Conservation (phyloP, 1,140 invertebrate genomes). For the Caenorhabditis inopinata region DNA sequence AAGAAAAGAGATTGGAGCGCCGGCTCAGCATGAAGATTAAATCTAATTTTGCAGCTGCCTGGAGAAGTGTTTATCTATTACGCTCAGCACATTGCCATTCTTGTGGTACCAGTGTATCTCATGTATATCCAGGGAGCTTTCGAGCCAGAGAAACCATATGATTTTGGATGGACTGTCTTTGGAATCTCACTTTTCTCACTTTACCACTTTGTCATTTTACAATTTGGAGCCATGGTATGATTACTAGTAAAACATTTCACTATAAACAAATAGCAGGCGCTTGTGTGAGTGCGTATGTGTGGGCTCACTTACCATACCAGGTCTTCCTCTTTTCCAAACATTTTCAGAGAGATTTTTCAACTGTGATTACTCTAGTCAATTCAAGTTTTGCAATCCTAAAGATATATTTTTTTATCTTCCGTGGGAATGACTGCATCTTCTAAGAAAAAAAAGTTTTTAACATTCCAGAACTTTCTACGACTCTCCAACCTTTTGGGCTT, state of each 20-base stretch:
- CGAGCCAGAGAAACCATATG: conserved; percentile 76
- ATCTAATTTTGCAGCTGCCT: conserved; percentile 74
- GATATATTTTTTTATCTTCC: no score
- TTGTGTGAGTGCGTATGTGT: no score
- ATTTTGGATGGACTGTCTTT: conserved; percentile 82
- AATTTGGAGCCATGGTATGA: conserved; percentile 81
- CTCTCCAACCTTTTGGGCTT: no score
- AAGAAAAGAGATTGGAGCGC: conserved; percentile 66
- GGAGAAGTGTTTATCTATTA: conserved; percentile 87
- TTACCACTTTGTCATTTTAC: conserved; percentile 84
- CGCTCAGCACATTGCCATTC: conserved; percentile 87
- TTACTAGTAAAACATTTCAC: conserved; percentile 69
- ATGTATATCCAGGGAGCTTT: conserved; percentile 77
- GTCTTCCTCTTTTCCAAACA: no score
- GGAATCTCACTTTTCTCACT: conserved; percentile 79
- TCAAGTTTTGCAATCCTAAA: no score
- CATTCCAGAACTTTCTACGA: no score
- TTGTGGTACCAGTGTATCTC: conserved; percentile 87
- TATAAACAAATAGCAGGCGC: not conserved
- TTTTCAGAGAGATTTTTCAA: no score
- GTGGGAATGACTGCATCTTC: no score
- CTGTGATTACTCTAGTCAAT: no score
- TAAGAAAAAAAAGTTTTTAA: no score
- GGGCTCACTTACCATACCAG: no score
- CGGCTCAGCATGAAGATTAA: conserved; percentile 50